phyloP scores from a whole-genome alignment of 2,888 invertebrate genomes.

The Amphiduros pacificus region DNA sequence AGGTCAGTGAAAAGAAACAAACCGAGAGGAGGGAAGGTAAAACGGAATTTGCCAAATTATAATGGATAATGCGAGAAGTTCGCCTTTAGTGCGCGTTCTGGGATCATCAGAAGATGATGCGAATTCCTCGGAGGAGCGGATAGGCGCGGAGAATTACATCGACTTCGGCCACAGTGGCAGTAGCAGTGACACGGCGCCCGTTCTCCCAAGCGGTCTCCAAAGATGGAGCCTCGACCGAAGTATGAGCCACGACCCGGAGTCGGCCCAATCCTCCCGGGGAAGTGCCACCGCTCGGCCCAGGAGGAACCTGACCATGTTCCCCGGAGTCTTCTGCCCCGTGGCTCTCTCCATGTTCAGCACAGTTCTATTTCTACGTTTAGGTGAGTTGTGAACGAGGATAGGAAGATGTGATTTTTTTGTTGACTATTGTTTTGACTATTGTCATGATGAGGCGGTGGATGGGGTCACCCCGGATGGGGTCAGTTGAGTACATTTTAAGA shows the following conservation, averaged over 20 bases:
- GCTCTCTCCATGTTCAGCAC: constrained; percentile 99
- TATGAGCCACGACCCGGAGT: constrained; percentile 1
- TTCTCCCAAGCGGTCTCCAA: background rate
- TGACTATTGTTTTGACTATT: background rate
- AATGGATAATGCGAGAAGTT: too few species aligned
- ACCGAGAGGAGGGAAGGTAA: too few species aligned
- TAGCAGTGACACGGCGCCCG: background rate
- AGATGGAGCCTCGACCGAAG: constrained; percentile 6
- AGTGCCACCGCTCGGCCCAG: background rate
- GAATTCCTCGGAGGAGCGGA: too few species aligned
- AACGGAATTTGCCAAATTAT: too few species aligned
- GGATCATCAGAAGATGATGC: too few species aligned
- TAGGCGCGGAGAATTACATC: too few species aligned
- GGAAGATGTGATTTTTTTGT: too few species aligned
- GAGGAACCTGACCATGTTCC: constrained; percentile 77
- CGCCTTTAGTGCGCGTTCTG: too few species aligned
- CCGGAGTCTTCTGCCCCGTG: constrained; percentile 97
- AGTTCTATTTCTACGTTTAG: constrained; percentile 94
- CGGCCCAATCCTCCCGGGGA: too few species aligned
- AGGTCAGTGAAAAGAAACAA: too few species aligned
- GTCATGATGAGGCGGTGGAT: background rate
- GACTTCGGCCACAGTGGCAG: too few species aligned
- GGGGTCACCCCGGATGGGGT: background rate
- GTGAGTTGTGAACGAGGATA: constrained; percentile 61
- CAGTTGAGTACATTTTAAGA: too few species aligned